Base-by-base conservation (phyloP, 2,113 vertebrate species). In the Ctenodactylus gundi region DNA sequence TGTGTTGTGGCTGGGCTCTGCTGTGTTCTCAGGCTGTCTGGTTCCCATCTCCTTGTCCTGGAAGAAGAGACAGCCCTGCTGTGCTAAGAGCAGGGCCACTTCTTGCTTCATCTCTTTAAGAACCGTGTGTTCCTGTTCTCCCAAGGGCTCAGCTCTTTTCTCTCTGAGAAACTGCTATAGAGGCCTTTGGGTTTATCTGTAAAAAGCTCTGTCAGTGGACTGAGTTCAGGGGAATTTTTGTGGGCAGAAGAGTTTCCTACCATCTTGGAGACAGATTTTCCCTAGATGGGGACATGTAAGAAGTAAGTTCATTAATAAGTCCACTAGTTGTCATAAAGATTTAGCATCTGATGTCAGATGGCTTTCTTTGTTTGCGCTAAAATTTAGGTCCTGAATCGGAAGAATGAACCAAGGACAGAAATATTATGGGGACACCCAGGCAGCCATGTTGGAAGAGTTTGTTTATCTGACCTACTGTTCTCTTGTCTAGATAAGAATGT, bases 31-130 rank as follows among this genome's bases (percentile, higher is more conserved):
- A 3, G 21, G 44, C 34, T 76, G 64, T 87, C 53, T 70, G 53
- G 36, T 58, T 65, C 41, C 2, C 1, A 2, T 7, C 34, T 65
- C 25, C 39, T 18, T 23, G n/a, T n/a, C 60, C 0, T 0, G 73
- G 41, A 57, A 7, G 27, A 73, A 67, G 51, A 12, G 4, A 53
- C 4, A 11, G 29, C 3, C 39, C 41, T 36, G 23, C 80, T 17
- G 34, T 18, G 27, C 27, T 14, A 31, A 64, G 62, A 6, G 41
- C 10, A 14, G 55, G 31, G 41, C 14, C 21, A 44, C 11, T 58
- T 46, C 75, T 85, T 31, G 7, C 51, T 6, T 6, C 34, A 23
- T 70, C 13, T 39, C 76, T 31, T 49, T 4, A 0, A 44, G 8
- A 17, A 41, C 51, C 0, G 0, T 23, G 17, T 2, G 6, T 31